These are phyloP conservation scores for Tipula unca DNA, from an alignment of 2,888 invertebrate species.

Conservation along the genomic window DNA sequence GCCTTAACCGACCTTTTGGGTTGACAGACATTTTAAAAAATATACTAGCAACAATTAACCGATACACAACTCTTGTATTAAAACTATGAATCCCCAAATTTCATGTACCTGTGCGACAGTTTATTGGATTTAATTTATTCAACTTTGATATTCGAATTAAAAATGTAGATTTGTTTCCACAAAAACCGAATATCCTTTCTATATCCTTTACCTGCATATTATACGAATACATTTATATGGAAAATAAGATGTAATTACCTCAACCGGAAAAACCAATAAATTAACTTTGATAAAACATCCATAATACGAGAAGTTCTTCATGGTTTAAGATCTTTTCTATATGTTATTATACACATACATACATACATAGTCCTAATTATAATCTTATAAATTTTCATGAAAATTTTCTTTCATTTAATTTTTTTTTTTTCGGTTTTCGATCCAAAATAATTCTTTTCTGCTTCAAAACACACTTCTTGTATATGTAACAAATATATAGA, in stretches of 20 bases:
- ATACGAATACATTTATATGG: background rate
- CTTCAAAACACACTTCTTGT: background rate
- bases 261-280: conserved; percentile 8
- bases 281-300: background rate
- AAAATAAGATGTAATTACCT: background rate
- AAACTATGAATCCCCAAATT: background rate
- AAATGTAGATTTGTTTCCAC: background rate
- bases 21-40: too few relatives aligned
- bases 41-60: too few relatives aligned
- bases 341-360: background rate
- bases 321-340: background rate
- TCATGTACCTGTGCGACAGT: background rate
- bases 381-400: background rate
- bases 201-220: background rate
- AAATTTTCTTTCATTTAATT: background rate
- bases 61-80: too few relatives aligned
- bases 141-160: background rate
- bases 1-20: too few relatives aligned
- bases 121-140: background rate
- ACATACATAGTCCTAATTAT: background rate
- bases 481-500: background rate
- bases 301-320: background rate
- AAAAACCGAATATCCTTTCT: background rate
- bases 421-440: background rate
- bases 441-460: background rate